phyloP scores from a whole-genome alignment of 2,888 invertebrate species.

The Bruchidius siliquastri region DNA sequence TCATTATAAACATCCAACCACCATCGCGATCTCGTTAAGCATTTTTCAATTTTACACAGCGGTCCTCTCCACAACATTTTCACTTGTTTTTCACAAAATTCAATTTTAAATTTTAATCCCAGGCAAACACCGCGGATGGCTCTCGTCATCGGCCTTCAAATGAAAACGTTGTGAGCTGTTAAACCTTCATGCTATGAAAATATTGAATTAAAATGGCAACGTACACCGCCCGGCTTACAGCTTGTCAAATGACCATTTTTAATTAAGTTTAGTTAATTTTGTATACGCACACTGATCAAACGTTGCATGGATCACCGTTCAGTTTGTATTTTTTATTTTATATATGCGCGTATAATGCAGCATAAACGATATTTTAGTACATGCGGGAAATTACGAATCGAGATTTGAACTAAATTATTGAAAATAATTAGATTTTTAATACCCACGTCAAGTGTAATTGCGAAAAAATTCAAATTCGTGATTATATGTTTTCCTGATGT shows the following conservation, averaged over 20 bases:
- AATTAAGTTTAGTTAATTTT: not conserved
- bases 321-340: not conserved
- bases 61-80: not conserved
- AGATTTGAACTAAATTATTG: too few species aligned
- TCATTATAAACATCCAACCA: not conserved
- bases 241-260: not conserved
- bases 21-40: not conserved
- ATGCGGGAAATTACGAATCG: too few species aligned
- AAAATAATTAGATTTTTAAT: too few species aligned
- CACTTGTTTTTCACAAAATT: not conserved
- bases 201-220: not conserved
- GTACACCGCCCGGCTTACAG: not conserved
- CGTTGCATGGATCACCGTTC: not conserved
- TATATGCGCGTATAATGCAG: not conserved
- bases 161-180: not conserved
- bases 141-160: not conserved
- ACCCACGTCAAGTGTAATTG: too few species aligned
- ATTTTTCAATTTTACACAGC: not conserved
- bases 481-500: too few species aligned
- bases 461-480: too few species aligned
- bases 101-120: not conserved
- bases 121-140: not conserved
- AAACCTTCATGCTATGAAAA: not conserved
- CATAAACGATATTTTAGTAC: too few species aligned
- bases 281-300: not conserved